These are phyloP conservation scores for Oryzias sinensis DNA, from an alignment of 2,797 vertebrate genomes.

Conservation along the genomic window DNA sequence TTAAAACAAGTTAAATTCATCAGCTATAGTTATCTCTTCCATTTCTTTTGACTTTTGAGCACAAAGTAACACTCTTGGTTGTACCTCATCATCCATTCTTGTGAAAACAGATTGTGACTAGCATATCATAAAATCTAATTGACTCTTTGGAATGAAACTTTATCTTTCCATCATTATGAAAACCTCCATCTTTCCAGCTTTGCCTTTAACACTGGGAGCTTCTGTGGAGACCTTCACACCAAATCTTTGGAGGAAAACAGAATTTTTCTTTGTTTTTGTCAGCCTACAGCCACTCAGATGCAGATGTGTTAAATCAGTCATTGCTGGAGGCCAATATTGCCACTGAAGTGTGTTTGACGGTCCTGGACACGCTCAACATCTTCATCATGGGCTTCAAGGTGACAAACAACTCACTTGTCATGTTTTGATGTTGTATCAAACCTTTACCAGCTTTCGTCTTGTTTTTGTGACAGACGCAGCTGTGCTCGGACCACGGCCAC, in stretches of 20 bases:
- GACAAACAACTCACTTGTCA: slow-evolving; percentile 4
- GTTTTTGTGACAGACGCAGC: slow-evolving; percentile 82
- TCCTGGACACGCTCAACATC: slow-evolving; percentile 92
- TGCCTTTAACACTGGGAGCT: slow-evolving; percentile 32
- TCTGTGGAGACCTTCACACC: no score
- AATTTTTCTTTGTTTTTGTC: slow-evolving; percentile 36
- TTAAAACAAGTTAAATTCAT: no score
- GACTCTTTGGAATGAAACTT: slow-evolving; percentile 52
- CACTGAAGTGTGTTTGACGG: slow-evolving; percentile 94
- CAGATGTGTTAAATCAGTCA: slow-evolving; percentile 93
- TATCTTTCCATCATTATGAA: slow-evolving; percentile 13
- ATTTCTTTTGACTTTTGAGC: not conserved
- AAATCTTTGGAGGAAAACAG: slow-evolving; percentile 38
- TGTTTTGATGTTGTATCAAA: not conserved
- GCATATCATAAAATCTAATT: not conserved
- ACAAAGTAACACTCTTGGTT: slow-evolving; percentile 1
- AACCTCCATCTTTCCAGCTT: slow-evolving; percentile 34
- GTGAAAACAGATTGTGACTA: slow-evolving; percentile 2
- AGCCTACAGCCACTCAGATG: slow-evolving; percentile 96
- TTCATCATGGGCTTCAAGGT: slow-evolving; percentile 98
- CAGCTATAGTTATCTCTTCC: no score
- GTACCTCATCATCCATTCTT: not conserved
- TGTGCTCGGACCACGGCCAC: slow-evolving; percentile 91
- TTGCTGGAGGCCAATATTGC: slow-evolving; percentile 94
- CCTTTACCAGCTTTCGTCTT: not conserved